Conservation (phyloP, 2,113 vertebrate genomes). For the Craseonycteris thonglongyai region DNA sequence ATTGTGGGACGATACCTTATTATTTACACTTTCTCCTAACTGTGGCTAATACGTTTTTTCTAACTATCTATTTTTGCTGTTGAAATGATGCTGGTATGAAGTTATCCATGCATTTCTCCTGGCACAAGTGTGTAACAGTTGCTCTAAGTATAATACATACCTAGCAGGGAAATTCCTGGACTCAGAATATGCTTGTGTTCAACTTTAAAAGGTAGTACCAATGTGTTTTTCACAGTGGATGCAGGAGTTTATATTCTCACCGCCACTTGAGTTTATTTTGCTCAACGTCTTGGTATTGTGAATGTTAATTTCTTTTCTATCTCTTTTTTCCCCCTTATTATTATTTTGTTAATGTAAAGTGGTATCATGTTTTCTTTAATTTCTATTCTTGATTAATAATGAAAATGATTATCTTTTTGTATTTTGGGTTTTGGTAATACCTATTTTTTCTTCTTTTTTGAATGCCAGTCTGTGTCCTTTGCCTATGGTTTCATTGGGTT, state of each 20-base stretch:
- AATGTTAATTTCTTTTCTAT: background rate
- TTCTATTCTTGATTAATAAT: background rate
- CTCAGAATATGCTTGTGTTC: background rate
- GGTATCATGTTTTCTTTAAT: background rate
- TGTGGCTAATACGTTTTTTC: background rate
- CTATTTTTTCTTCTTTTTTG: background rate
- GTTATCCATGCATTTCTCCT: background rate
- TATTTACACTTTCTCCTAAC: background rate
- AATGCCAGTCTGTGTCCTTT: background rate
- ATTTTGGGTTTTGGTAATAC: background rate
- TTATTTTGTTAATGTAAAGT: background rate
- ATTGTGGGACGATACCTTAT: background rate
- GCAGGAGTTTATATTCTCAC: background rate
- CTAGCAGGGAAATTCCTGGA: background rate
- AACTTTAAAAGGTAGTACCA: background rate
- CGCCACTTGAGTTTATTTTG: background rate
- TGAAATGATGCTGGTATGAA: background rate
- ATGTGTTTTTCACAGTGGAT: background rate
- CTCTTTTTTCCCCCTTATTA: too few species aligned
- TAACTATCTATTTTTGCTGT: background rate
- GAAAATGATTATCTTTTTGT: background rate
- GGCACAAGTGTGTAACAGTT: background rate
- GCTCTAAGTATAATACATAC: accelerated
- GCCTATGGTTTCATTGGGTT: background rate
- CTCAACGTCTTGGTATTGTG: background rate